phyloP scores from a whole-genome alignment of 1,140 invertebrate genomes.

The Plectrocnemia conspersa region DNA sequence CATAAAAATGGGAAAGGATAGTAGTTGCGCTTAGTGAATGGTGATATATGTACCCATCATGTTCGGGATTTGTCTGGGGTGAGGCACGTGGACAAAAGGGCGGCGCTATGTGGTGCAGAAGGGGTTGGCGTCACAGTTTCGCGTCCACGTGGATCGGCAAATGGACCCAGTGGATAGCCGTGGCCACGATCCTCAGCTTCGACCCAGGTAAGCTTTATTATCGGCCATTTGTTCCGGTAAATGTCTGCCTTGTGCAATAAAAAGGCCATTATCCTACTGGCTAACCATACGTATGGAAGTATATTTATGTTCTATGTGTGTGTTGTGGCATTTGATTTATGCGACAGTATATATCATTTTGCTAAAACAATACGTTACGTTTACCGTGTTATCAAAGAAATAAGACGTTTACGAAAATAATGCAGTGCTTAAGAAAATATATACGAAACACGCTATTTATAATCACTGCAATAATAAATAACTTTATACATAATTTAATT shows the following conservation, averaged over 20 bases:
- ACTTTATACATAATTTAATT: no score
- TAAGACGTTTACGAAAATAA: no score
- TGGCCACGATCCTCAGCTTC: slow-evolving; percentile 17
- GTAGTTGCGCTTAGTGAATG: background rate
- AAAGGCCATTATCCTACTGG: slow-evolving; percentile 7
- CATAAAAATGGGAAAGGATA: background rate
- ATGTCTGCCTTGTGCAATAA: background rate
- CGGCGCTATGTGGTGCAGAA: slow-evolving; percentile 5
- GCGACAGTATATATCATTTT: no score
- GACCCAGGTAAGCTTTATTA: slow-evolving; percentile 22
- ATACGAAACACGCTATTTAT: no score
- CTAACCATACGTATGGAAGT: no score
- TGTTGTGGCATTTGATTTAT: no score
- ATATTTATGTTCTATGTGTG: no score
- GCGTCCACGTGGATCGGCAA: background rate
- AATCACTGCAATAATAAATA: no score
- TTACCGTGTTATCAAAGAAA: no score
- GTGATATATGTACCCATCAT: background rate
- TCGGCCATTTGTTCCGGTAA: background rate
- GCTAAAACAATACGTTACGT: no score
- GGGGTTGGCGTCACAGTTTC: background rate
- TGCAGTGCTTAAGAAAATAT: no score
- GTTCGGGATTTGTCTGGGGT: background rate
- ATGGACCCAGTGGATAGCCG: slow-evolving; percentile 16
- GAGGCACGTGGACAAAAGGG: background rate